A percentile compares a stretch with the other conserved stretches of the same genome.
Evolutionary conservation across 2,797 vertebrate genomes (phyloP).

Genomic region (Buphagus erythrorhynchus): DNA sequence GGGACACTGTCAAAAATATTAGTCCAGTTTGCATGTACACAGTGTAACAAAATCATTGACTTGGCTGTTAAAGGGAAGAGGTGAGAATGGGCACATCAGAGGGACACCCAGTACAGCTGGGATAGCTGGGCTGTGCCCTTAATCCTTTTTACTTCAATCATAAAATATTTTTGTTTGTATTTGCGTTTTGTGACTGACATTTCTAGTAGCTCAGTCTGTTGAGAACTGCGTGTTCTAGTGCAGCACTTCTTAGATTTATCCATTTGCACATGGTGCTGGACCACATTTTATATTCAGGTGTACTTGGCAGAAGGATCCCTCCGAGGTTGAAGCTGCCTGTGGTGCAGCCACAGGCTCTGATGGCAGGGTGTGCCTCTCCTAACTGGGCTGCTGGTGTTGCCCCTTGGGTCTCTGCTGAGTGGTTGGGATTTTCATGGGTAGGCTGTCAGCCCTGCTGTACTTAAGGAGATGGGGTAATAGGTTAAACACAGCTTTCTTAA

Average conservation of each 20-base stretch:
- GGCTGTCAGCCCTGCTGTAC: background rate
- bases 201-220: background rate
- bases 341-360: background rate
- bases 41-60: background rate
- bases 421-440: background rate
- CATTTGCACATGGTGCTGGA: background rate
- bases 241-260: background rate
- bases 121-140: background rate
- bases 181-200: background rate
- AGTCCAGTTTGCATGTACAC: background rate
- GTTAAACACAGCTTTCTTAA: constrained; percentile 11
- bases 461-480: background rate
- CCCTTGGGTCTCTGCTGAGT: background rate
- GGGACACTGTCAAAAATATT: background rate
- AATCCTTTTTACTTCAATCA: background rate
- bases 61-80: background rate
- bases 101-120: background rate
- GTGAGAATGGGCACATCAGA: background rate
- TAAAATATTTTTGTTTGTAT: background rate
- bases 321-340: fast-evolving
- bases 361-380: background rate
- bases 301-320: background rate
- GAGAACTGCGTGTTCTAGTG: background rate
- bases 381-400: background rate
- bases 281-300: background rate